Evolutionary conservation across 2,888 invertebrate species (phyloP).

Genomic region (Leptinotarsa haldemani): DNA sequence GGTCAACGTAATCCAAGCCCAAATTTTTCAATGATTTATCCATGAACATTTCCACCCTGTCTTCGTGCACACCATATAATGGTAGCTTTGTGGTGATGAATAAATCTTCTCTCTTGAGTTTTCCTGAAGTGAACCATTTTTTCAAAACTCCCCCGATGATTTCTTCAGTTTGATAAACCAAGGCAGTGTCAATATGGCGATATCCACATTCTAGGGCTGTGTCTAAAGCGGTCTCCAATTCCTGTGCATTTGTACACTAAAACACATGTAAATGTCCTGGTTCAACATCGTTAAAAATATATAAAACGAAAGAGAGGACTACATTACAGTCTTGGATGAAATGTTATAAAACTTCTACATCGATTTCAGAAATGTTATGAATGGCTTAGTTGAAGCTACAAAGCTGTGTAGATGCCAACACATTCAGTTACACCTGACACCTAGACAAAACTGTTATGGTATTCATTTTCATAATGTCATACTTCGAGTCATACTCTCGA

Average conservation of each 20-base stretch:
- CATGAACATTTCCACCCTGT: constrained; percentile 55
- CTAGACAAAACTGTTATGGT: too few relatives aligned
- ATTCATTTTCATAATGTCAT: too few relatives aligned
- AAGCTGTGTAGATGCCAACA: too few relatives aligned
- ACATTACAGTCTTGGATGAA: too few relatives aligned
- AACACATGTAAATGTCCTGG: constrained; percentile 37
- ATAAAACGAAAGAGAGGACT: too few relatives aligned
- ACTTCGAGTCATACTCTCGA: too few relatives aligned
- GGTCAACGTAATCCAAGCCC: constrained; percentile 53
- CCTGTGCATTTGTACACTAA: constrained; percentile 72
- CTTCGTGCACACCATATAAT: constrained; percentile 71
- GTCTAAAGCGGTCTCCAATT: constrained; percentile 75
- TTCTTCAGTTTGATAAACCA: constrained; percentile 80
- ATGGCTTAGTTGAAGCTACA: too few relatives aligned
- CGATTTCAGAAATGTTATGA: too few relatives aligned
- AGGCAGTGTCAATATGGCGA: constrained; percentile 84
- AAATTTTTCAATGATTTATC: constrained; percentile 51
- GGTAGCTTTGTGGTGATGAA: constrained; percentile 86
- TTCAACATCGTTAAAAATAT: too few relatives aligned
- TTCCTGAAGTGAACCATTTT: constrained; percentile 76
- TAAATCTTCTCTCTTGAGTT: constrained; percentile 78
- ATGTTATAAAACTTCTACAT: too few relatives aligned
- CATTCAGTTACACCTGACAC: too few relatives aligned
- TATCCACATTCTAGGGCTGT: constrained; percentile 80
- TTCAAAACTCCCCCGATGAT: constrained; percentile 78